Evolutionary conservation across 2,113 vertebrate species (phyloP).

Genomic region (Rhinopomastus cyanomelas): DNA sequence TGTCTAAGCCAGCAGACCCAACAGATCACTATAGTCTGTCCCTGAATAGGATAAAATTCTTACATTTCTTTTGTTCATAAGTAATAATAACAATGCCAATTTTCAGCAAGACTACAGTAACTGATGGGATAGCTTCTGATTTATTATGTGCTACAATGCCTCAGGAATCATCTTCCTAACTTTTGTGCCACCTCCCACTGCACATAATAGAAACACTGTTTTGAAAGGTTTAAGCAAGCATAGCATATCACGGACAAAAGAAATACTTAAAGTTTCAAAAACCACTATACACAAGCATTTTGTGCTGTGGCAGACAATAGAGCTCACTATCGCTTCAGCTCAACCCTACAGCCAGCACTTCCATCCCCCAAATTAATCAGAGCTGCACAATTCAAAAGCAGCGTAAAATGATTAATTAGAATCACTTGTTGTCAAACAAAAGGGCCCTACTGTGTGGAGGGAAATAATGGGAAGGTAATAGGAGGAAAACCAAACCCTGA

Average conservation of each 20-base stretch:
- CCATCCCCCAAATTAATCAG: slow-evolving; percentile 18
- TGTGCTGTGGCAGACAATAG: slow-evolving; percentile 5
- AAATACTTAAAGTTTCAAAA: slow-evolving; percentile 4
- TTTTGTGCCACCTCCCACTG: not conserved
- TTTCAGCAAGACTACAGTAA: not conserved
- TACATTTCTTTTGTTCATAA: not conserved
- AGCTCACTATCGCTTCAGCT: not conserved
- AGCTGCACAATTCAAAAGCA: slow-evolving; percentile 37
- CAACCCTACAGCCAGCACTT: not conserved
- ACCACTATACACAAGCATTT: not conserved
- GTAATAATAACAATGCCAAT: not conserved
- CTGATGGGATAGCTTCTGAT: not conserved
- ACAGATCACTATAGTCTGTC: not conserved
- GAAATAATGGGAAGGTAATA: slow-evolving; percentile 30
- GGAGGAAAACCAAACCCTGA: slow-evolving; percentile 8
- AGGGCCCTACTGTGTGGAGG: not conserved
- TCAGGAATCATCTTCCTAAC: not conserved
- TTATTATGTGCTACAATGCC: not conserved
- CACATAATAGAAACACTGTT: not conserved
- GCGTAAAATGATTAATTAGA: slow-evolving; percentile 70
- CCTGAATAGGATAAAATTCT: not conserved
- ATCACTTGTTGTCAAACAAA: slow-evolving; percentile 44
- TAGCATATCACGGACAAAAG: slow-evolving; percentile 23
- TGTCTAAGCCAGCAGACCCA: not conserved
- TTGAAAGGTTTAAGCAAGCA: slow-evolving; percentile 63